These are phyloP conservation scores for Drosophila mayri DNA, from an alignment of 1,140 invertebrate genomes.

Conservation along the genomic window DNA sequence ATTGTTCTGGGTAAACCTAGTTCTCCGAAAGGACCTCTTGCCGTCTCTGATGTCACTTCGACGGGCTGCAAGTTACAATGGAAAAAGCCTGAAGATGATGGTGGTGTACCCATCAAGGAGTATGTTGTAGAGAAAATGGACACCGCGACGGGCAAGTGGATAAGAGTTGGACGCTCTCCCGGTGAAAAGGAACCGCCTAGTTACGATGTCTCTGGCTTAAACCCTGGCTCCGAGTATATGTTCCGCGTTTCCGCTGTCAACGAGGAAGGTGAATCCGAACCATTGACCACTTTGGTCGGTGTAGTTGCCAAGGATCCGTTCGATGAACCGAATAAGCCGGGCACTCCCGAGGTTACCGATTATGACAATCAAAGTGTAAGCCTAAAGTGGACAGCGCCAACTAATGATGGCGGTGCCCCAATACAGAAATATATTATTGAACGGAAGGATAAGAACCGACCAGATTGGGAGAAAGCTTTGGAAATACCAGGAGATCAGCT, in stretches of 20 bases:
- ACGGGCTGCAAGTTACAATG: constrained; percentile 94
- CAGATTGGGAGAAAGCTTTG: constrained; percentile 96
- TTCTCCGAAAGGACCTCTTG: constrained; percentile 94
- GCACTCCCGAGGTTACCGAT: constrained; percentile 95
- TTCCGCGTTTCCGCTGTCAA: constrained; percentile 98
- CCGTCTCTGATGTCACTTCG: constrained; percentile 94
- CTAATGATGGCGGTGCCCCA: constrained; percentile 96
- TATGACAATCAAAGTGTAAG: constrained; percentile 97
- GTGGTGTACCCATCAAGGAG: constrained; percentile 96
- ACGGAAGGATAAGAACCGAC: constrained; percentile 96
- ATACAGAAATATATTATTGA: constrained; percentile 99
- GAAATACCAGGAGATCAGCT: constrained; percentile 93
- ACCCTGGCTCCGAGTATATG: constrained; percentile 96
- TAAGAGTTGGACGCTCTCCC: constrained; percentile 91
- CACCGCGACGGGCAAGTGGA: constrained; percentile 94
- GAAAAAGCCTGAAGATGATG: constrained; percentile 97
- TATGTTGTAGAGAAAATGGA: constrained; percentile 98
- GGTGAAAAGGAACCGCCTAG: constrained; percentile 90
- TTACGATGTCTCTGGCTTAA: constrained; percentile 94
- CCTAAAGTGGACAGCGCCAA: constrained; percentile 97
- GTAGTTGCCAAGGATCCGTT: constrained; percentile 98
- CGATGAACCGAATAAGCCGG: constrained; percentile 94
- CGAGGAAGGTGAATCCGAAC: constrained; percentile 98
- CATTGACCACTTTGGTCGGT: constrained; percentile 92
- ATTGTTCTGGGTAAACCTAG: constrained; percentile 95